Percentiles rank a stretch among this genome's conserved stretches.
Conservation (phyloP, 2,797 vertebrate species). For the Schizopygopsis malacanthus region DNA sequence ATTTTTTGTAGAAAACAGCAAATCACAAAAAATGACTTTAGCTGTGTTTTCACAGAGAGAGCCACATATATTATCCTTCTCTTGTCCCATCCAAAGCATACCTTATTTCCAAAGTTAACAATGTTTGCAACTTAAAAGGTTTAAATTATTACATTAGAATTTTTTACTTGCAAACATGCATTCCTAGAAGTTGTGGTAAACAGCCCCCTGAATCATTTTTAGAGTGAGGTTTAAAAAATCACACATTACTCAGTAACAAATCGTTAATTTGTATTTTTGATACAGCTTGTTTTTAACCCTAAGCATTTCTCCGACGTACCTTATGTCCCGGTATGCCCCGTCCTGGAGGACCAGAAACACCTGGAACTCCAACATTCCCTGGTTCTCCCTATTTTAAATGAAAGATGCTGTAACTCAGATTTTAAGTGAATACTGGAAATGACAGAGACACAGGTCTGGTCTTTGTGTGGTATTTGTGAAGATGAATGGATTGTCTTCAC, state of each 20-base stretch:
- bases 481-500: constrained; percentile 64
- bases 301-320: constrained; percentile 69
- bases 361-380: constrained; percentile 77
- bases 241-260: background rate
- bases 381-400: constrained; percentile 72
- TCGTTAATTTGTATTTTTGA: background rate
- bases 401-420: background rate
- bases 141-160: no score
- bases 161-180: no score
- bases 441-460: background rate
- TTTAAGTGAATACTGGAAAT: background rate
- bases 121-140: background rate
- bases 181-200: background rate
- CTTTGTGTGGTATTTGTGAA: background rate
- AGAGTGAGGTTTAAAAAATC: background rate
- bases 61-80: background rate
- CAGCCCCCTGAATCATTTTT: background rate
- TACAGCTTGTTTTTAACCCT: background rate
- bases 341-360: constrained; percentile 76
- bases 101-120: no score
- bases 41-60: no score
- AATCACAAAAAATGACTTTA: no score
- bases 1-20: no score
- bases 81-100: background rate
- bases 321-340: constrained; percentile 83